Percentiles rank a stretch among this genome's conserved stretches.
These are phyloP conservation scores for Centrocercus urophasianus DNA, from an alignment of 2,113 vertebrate species.

Conservation along the genomic window DNA sequence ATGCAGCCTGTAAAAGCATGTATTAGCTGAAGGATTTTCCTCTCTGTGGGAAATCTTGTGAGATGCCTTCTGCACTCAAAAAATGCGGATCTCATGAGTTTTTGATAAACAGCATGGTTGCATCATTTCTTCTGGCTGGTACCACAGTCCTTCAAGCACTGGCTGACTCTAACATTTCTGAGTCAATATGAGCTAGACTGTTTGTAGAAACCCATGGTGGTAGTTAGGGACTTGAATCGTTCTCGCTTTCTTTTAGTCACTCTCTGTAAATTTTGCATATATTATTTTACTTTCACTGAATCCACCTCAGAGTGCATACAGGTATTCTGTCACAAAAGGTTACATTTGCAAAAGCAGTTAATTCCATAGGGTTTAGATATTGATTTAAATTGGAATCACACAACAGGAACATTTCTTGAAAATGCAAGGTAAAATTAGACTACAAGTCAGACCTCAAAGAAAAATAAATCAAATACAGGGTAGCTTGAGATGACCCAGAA, in stretches of 20 bases:
- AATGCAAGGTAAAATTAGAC: neutral
- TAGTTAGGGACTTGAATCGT: neutral
- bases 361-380: slow-evolving; percentile 27
- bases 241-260: too few relatives aligned
- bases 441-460: neutral
- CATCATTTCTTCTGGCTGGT: neutral
- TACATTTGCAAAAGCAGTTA: slow-evolving; percentile 8
- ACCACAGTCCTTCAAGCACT: neutral
- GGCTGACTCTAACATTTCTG: neutral
- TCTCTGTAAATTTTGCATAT: neutral
- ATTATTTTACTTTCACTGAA: slow-evolving; percentile 2
- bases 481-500: neutral
- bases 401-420: neutral
- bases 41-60: neutral
- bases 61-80: neutral
- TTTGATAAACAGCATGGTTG: neutral
- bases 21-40: neutral
- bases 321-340: neutral
- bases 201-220: neutral
- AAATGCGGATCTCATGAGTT: neutral
- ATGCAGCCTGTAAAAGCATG: neutral
- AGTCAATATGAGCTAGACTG: neutral
- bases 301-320: fast-evolving
- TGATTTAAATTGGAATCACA: slow-evolving; percentile 14
- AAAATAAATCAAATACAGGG: slow-evolving; percentile 2